Evolutionary conservation across 1,140 invertebrate species (phyloP).

Genomic region (Trichonephila clavipes): DNA sequence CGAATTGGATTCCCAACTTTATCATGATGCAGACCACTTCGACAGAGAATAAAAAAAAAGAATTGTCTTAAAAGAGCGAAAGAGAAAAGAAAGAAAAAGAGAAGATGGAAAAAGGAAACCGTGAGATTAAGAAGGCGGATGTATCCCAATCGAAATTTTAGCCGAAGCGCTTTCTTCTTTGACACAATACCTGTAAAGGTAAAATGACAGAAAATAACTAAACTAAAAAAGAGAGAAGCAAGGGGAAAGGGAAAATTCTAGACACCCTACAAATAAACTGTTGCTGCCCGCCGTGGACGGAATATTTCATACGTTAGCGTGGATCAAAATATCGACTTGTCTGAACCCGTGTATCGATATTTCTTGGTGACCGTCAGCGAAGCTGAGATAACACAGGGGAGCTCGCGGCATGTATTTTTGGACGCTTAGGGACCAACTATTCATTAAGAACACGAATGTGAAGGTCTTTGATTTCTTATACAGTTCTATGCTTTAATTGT

Average conservation of each 20-base stretch:
- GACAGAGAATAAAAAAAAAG: too few species aligned
- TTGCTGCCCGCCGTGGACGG: background rate
- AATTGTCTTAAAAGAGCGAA: too few species aligned
- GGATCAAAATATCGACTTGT: background rate
- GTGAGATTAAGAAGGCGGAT: background rate
- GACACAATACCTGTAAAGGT: background rate
- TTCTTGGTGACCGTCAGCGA: background rate
- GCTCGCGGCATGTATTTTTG: too few species aligned
- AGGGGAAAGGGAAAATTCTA: background rate
- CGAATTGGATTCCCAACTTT: background rate
- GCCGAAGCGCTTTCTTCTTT: background rate
- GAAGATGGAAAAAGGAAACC: background rate
- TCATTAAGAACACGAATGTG: too few species aligned
- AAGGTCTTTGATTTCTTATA: too few species aligned
- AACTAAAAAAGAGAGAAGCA: background rate
- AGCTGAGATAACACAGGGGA: too few species aligned
- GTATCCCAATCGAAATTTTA: background rate
- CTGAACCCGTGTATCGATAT: background rate
- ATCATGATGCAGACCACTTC: background rate
- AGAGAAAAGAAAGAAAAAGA: background rate
- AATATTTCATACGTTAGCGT: background rate
- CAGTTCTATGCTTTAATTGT: too few species aligned
- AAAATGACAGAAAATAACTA: background rate
- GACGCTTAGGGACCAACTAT: too few species aligned
- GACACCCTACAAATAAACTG: background rate